A percentile compares a stretch with the other conserved stretches of the same genome.
phyloP scores from a whole-genome alignment of 2,888 invertebrate species.

The Hecatera dysodea region DNA sequence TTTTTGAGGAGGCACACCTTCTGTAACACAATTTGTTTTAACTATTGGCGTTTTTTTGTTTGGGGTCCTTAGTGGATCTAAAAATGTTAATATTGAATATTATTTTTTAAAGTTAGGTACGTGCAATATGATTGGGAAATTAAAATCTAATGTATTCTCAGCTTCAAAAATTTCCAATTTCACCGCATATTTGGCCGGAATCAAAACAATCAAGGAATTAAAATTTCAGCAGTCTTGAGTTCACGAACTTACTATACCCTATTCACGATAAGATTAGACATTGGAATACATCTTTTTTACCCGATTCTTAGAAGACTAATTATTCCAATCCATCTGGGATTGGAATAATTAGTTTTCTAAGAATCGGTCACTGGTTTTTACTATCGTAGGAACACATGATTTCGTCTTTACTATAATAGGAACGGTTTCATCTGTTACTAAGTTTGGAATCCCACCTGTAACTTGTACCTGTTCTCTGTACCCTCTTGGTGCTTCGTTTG shows the following conservation, averaged over 20 bases:
- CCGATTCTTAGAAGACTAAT: background rate
- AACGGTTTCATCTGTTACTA: background rate
- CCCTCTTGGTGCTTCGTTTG: conserved; percentile 1
- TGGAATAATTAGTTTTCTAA: background rate
- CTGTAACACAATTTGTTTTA: no score
- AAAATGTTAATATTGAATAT: conserved; percentile 5
- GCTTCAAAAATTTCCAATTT: background rate
- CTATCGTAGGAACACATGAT: background rate
- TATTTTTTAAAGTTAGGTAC: background rate
- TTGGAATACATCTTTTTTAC: no score
- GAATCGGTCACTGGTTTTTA: background rate
- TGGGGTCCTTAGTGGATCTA: conserved; percentile 14
- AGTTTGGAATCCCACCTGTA: conserved; percentile 8
- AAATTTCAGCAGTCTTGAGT: background rate
- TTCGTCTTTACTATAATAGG: background rate
- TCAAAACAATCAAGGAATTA: background rate
- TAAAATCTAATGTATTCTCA: background rate
- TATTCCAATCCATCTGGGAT: background rate
- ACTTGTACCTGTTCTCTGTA: conserved; percentile 1
- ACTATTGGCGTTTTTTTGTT: background rate
- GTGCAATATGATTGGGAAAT: background rate
- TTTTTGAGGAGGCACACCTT: conserved; percentile 6
- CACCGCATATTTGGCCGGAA: no score
- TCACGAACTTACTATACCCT: no score
- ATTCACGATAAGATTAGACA: no score